These are phyloP conservation scores for Volucella bombylans DNA, from an alignment of 2,888 invertebrate genomes.

Conservation along the genomic window DNA sequence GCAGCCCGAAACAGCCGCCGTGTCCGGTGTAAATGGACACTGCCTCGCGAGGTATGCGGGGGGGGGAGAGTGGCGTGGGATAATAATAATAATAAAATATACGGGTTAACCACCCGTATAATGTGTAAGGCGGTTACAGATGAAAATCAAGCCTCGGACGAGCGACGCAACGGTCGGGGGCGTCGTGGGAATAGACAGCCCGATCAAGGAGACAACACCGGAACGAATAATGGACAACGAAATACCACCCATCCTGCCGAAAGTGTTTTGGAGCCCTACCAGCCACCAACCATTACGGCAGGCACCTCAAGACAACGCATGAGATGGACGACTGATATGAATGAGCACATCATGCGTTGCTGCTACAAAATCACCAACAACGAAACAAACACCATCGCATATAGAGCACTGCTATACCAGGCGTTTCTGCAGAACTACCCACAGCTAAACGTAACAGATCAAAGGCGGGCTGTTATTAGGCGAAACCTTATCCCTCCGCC, in stretches of 20 bases:
- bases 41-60: no score
- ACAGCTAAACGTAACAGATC: background rate
- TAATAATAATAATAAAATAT: no score
- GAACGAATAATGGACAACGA: background rate
- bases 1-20: no score
- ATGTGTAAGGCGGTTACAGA: background rate
- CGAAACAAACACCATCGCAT: background rate
- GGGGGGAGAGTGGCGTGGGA: no score
- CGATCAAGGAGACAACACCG: background rate
- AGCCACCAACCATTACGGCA: background rate
- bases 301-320: background rate
- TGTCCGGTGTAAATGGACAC: no score
- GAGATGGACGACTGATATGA: background rate
- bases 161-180: background rate
- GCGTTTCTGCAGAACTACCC: background rate
- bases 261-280: background rate
- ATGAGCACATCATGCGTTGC: constrained; percentile 1
- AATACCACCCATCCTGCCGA: background rate
- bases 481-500: background rate
- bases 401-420: background rate
- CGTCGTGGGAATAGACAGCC: background rate
- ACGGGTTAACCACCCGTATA: background rate
- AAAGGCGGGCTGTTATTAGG: background rate
- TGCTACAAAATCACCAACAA: background rate
- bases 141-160: background rate